Percentiles rank a stretch among this genome's conserved stretches.
Conservation (phyloP, 2,797 vertebrate species). For the Heterohyrax brucei region DNA sequence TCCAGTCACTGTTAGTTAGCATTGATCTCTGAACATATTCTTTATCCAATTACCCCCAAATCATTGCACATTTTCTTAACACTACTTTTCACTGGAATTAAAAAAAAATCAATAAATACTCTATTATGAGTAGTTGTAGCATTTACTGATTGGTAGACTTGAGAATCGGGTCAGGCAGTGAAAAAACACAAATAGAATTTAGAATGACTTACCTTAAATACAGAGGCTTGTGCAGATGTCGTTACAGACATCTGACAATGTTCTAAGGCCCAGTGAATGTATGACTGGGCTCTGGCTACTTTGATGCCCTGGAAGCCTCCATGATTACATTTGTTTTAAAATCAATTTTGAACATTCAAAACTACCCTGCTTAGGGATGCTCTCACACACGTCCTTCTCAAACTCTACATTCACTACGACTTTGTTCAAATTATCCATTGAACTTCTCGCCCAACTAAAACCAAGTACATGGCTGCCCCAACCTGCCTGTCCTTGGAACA, state of each 20-base stretch:
- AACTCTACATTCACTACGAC: accelerated
- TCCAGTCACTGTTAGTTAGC: background rate
- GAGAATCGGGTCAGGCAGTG: background rate
- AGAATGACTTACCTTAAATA: background rate
- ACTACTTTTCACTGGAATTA: background rate
- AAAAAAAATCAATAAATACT: background rate
- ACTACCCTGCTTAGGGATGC: no score
- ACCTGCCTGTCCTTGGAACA: background rate
- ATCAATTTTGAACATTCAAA: background rate
- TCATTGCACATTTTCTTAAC: background rate
- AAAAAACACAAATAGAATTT: background rate
- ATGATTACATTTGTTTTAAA: background rate
- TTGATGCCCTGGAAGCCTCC: background rate
- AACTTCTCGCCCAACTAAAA: background rate
- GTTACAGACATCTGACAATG: no score
- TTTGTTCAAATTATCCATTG: background rate
- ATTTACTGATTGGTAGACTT: background rate
- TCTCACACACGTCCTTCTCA: background rate
- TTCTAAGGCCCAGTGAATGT: background rate
- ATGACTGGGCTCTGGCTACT: background rate
- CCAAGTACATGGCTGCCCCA: accelerated
- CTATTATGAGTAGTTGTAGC: background rate
- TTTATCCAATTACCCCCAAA: background rate
- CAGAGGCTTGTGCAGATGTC: accelerated
- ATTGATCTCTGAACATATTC: background rate